Evolutionary conservation across 2,797 vertebrate species (phyloP).

Genomic region (Sebastes flavidus): DNA sequence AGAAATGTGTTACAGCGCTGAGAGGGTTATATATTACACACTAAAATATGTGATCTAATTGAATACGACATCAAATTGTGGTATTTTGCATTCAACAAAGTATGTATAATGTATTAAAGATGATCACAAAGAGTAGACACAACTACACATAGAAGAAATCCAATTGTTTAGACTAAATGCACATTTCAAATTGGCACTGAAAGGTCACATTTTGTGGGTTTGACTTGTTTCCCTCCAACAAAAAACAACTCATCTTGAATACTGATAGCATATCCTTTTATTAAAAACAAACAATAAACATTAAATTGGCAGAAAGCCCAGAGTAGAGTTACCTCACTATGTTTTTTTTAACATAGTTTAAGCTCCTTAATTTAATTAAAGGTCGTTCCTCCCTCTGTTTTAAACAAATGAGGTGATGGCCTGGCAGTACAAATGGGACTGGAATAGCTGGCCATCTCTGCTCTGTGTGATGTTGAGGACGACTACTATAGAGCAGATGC

Average conservation of each 20-base stretch:
- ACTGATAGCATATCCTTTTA: conserved; percentile 51
- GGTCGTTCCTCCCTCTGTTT: conserved; percentile 49
- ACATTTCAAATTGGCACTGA: conserved; percentile 49
- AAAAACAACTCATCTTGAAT: conserved; percentile 35
- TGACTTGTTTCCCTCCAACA: conserved; percentile 53
- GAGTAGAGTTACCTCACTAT: conserved; percentile 36
- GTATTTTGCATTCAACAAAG: not conserved
- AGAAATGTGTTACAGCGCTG: conserved; percentile 16
- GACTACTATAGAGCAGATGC: conserved; percentile 62
- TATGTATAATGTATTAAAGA: not conserved
- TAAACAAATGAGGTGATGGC: conserved; percentile 73
- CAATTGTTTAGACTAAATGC: conserved; percentile 6
- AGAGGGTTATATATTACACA: conserved; percentile 16
- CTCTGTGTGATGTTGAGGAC: conserved; percentile 59
- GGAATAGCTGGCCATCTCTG: conserved; percentile 55
- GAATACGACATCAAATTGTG: not conserved
- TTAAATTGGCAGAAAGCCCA: conserved; percentile 55
- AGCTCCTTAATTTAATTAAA: conserved; percentile 69
- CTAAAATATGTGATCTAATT: not conserved
- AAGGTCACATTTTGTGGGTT: conserved; percentile 62
- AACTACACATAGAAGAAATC: not conserved
- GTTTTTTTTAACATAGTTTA: conserved; percentile 30
- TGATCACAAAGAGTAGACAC: not conserved
- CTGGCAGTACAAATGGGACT: conserved; percentile 55
- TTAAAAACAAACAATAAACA: conserved; percentile 66